Evolutionary conservation across 2,797 vertebrate genomes (phyloP), one percentile per base, ranked within the genome.

Genomic region (Lithobates pipiens): DNA sequence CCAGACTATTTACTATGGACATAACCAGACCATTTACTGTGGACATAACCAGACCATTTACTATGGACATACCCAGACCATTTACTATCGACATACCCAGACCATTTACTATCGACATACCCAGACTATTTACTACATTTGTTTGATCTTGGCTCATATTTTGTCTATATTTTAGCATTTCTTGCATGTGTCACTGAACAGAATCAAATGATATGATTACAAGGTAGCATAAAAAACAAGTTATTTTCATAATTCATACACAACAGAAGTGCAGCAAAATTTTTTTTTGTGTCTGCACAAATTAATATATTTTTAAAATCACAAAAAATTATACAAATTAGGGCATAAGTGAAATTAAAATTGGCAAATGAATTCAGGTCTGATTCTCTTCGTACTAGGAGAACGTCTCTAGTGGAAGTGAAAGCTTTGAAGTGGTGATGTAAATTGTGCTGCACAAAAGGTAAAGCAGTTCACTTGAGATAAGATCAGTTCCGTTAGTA

Each of bases 401-500:
- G 71, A 65, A 74, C 67, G 75, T 57, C 23, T 78, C 16, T 13
- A 42, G 36, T 76, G 67, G 54, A 77, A 65, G 85, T 76, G 44
- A 34, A 18, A 70, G 16, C 80, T 86, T 77, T 82, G 68, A 77
- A 77, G 80, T 73, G 65, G 65, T 71, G 13, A 10, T 29, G 61
- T 61, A 65, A 57, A 69, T 13, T 44, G 16, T 39, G n/a, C 32
- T 27, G 18, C 29, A 23, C 76, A 50, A 67, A 16, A 46, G 39
- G 70, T 6, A 65, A 73, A 67, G 34, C 16, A 42, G 57, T 34
- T 44, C 23, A 50, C 39, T 32, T 34, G 5, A 90, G 92, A 91
- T 93, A 92, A 93, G 91, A 92, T 93, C 90, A 80, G 32, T 85
- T 91, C 93, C 65, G 82, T 89, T 93, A 90, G 85, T 86, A 88